A percentile compares a stretch with the other conserved stretches of the same genome.
These are phyloP conservation scores for Dilophus febrilis DNA, from an alignment of 2,888 invertebrate genomes.

Conservation along the genomic window DNA sequence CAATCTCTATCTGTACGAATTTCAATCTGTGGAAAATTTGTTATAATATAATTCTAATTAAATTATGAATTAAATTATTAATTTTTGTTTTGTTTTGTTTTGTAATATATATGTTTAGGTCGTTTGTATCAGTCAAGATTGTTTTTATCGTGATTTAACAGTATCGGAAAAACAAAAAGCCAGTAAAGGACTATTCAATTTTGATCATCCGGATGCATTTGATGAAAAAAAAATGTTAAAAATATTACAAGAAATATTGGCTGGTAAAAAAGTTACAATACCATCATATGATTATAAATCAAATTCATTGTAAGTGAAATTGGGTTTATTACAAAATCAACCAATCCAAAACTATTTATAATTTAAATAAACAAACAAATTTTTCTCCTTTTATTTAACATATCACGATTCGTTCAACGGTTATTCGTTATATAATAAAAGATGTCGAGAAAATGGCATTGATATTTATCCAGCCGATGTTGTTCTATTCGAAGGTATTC, in stretches of 20 bases:
- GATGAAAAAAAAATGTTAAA: conserved; percentile 72
- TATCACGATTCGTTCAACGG: too few relatives aligned
- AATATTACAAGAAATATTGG: conserved; percentile 64
- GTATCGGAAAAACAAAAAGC: conserved; percentile 65
- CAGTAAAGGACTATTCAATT: conserved; percentile 85
- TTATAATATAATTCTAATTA: too few relatives aligned
- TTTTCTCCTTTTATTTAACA: neutral
- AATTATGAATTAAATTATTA: too few relatives aligned
- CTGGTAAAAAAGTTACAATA: conserved; percentile 74
- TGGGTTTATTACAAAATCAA: too few relatives aligned
- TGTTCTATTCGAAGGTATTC: conserved; percentile 91
- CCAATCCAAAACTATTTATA: too few relatives aligned
- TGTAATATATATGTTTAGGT: too few relatives aligned
- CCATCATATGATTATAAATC: conserved; percentile 87
- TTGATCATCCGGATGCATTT: conserved; percentile 97
- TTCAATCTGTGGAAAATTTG: too few relatives aligned
- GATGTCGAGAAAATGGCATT: conserved; percentile 41
- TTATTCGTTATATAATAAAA: too few relatives aligned
- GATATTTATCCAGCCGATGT: conserved; percentile 93
- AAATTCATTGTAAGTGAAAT: conserved; percentile 71
- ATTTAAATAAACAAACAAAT: neutral
- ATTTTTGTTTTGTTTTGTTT: neutral
- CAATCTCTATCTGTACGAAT: neutral
- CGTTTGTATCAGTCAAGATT: conserved; percentile 89
- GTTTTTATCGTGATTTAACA: conserved; percentile 82